Evolutionary conservation across 2,888 invertebrate species (phyloP), one percentile per base, ranked within the genome.

Genomic region (Rutpela maculata): DNA sequence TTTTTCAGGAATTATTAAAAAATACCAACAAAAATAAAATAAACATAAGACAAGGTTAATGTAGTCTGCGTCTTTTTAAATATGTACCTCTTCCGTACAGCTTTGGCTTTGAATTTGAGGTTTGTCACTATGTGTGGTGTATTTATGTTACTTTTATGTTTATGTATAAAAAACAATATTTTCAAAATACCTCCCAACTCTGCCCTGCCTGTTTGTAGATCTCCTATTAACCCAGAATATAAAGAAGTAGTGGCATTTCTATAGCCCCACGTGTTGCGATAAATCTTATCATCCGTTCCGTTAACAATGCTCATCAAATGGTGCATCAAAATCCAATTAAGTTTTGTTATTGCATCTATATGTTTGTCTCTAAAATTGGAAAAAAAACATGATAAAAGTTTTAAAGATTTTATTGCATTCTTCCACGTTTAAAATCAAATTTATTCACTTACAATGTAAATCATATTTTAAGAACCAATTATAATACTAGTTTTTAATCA

Each of bases 211-310:
- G 90, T 88, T 7, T 91, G 89, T 78, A 93, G 86, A 82, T 92
- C 91, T 0, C 93, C 93, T 60, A 92, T 91, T 91, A 93, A 91
- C 55, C 93, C 93, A 81, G 90, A 91, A 84, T 91, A 93, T 35
- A 82, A 73, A n/a, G 90, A 88, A 0, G 91, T 91, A 78, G 91
- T 91, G 22, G 89, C 85, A 69, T 88, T 84, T 70, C 85, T 88
- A 80, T 93, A 93, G 0, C 93, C 93, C 93, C 93, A 93, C 0
- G 92, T 91, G 65, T 90, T 88, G 5, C 90, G 90, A 81, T 91
- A 91, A 11, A 90, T 82, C 82, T 90, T 91, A 74, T 88, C 88
- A 81, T 91, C 89, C 15, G 87, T 90, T 7, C 91, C 92, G 78
- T 93, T 92, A n/a, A 93, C 85, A 81, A 91, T 91, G 83, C 92